phyloP scores from a whole-genome alignment of 2,888 invertebrate species.

The Dasypogon diadema region DNA sequence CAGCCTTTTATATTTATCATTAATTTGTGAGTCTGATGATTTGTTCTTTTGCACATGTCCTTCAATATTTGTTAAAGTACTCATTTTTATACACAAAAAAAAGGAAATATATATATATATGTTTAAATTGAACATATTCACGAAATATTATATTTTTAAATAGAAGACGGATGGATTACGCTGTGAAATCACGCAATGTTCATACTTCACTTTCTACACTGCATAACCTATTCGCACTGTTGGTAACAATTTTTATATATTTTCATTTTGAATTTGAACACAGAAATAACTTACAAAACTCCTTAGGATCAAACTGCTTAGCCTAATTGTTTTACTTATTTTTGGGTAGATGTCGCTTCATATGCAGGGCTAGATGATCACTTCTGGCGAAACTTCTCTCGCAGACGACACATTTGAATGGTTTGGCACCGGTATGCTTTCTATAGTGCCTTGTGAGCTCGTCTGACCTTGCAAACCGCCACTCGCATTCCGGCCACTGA shows the following conservation, averaged over 20 bases:
- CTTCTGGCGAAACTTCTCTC: conserved; percentile 95
- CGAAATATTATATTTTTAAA: no score
- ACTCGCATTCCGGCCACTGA: conserved; percentile 98
- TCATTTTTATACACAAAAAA: no score
- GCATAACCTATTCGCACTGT: conserved; percentile 22
- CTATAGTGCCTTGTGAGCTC: conserved; percentile 96
- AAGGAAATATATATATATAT: no score
- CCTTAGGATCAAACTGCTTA: conserved; percentile 27
- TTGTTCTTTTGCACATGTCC: no score
- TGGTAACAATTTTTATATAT: conserved; percentile 26
- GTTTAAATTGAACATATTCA: no score
- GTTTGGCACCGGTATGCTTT: conserved; percentile 97
- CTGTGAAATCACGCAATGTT: neutral
- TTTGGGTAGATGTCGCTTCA: conserved; percentile 96
- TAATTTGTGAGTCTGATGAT: no score
- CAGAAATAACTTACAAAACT: conserved; percentile 33
- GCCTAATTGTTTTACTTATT: conserved; percentile 62
- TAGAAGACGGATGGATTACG: no score
- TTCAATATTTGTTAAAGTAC: no score
- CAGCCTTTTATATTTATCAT: no score
- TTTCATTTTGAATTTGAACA: conserved; percentile 30
- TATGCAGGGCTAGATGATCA: conserved; percentile 95
- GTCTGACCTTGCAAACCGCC: conserved; percentile 96
- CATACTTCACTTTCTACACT: neutral
- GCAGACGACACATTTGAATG: conserved; percentile 96